A percentile compares a stretch with the other conserved stretches of the same genome.
Conservation (phyloP, 2,113 vertebrate species). For the Nycticryphes semicollaris region DNA sequence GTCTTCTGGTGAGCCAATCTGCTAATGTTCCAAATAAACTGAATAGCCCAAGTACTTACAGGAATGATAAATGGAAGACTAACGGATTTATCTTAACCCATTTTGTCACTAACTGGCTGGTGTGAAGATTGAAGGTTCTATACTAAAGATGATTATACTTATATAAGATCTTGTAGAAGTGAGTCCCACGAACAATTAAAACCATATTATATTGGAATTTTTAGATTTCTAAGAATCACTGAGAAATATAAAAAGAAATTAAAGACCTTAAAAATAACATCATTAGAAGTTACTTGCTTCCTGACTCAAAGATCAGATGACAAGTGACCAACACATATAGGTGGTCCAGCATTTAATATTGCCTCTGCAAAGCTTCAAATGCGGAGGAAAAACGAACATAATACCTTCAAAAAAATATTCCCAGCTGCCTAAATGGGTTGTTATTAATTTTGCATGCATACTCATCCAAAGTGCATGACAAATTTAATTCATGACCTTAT, state of each 20-base stretch:
- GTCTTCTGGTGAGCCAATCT: background rate
- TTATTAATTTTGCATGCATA: background rate
- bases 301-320: background rate
- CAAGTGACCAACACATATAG: background rate
- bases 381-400: background rate
- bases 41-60: background rate
- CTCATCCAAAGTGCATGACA: background rate
- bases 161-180: background rate
- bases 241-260: background rate
- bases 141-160: background rate
- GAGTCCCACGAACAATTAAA: background rate
- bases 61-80: background rate
- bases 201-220: background rate
- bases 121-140: background rate
- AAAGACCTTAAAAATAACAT: background rate
- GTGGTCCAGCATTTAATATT: background rate
- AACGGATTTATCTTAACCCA: background rate
- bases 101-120: background rate
- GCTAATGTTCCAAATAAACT: background rate
- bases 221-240: background rate
- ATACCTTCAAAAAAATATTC: background rate
- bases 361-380: background rate
- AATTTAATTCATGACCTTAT: background rate
- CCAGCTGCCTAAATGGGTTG: background rate
- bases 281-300: background rate